Percentiles rank a stretch among this genome's conserved stretches.
phyloP scores from a whole-genome alignment of 2,888 invertebrate species.

The Antitype chi region DNA sequence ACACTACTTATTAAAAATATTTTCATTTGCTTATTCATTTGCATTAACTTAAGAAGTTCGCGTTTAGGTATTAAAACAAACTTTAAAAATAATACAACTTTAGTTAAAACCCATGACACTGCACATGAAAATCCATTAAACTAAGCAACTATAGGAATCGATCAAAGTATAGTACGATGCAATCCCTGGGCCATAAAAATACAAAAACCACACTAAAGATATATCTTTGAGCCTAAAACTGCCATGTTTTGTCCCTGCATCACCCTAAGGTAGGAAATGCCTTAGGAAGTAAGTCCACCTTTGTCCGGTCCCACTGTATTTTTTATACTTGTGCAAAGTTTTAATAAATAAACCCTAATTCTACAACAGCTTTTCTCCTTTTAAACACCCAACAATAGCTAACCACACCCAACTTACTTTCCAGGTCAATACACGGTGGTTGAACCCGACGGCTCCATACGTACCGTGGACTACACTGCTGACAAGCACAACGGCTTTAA shows the following conservation, averaged over 20 bases:
- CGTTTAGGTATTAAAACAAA: neutral
- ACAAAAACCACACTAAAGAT: neutral
- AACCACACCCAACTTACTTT: constrained; percentile 17
- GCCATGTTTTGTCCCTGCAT: too few relatives aligned
- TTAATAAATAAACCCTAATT: neutral
- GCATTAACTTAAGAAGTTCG: neutral
- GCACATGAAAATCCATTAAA: neutral
- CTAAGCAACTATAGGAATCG: neutral
- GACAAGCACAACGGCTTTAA: constrained; percentile 89
- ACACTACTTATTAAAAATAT: neutral
- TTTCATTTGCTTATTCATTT: neutral
- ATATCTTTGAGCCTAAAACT: neutral
- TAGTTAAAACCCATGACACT: neutral
- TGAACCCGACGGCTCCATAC: constrained; percentile 88
- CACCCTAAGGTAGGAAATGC: too few relatives aligned
- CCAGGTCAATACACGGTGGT: constrained; percentile 88
- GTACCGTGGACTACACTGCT: constrained; percentile 89
- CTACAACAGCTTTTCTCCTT: neutral
- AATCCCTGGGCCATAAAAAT: neutral
- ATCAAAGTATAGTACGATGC: neutral
- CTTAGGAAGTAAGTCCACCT: too few relatives aligned
- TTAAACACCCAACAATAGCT: neutral
- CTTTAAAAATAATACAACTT: neutral
- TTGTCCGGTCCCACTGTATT: too few relatives aligned
- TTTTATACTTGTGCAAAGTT: too few relatives aligned